Base-by-base conservation (phyloP, 1,140 invertebrate species). In the Oedothorax gibbosus region DNA sequence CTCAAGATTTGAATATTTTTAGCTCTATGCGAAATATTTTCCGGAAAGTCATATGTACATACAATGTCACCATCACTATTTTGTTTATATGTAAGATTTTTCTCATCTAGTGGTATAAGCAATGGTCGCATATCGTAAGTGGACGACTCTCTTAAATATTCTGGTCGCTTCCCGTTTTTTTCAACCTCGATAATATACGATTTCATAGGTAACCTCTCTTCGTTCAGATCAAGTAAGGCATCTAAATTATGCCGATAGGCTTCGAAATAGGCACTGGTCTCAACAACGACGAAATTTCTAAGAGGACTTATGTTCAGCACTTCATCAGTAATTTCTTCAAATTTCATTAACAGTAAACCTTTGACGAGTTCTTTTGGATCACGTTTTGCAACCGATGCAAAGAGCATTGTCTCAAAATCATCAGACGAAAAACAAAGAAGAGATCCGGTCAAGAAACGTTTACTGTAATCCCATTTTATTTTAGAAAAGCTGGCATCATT, bases 381-480 rank as follows among this genome's bases (percentile, higher is more conserved):
- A 62, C 93, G 90, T 51, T 94, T 91, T 6, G 90, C 88, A 21
- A 96, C 93, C 0, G 92, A 93, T n/a, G 92, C 95, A 87, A 95
- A 92, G 60, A 94, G 89, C 57, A 95, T 90, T 50, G 91, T 92
- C 50, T 92, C 89, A 89, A 95, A 96, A 72, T 93, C 91, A 88
- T 95, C 92, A 14, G 87, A 90, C 1, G 94, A 94, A 35, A 96
- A 91, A 85, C 94, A 92, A 0, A 96, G 87, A n/a, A 96, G 89
- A 0, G 94, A 93, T 0, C 95, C 95, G 89, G 90, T 93, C 88
- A 95, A 91, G 49, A 96, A 92, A 72, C 93, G 89, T 78, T 83
- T 57, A 89, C 73, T 73, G 89, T 86, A 56, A 91, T 88, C 0
- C 87, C 64, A 72, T 53, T 83, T 78, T 20, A 86, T 53, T 64